Evolutionary conservation across 2,113 vertebrate species (phyloP), one percentile per base, ranked within the genome.

Genomic region (Lipotes vexillifer): DNA sequence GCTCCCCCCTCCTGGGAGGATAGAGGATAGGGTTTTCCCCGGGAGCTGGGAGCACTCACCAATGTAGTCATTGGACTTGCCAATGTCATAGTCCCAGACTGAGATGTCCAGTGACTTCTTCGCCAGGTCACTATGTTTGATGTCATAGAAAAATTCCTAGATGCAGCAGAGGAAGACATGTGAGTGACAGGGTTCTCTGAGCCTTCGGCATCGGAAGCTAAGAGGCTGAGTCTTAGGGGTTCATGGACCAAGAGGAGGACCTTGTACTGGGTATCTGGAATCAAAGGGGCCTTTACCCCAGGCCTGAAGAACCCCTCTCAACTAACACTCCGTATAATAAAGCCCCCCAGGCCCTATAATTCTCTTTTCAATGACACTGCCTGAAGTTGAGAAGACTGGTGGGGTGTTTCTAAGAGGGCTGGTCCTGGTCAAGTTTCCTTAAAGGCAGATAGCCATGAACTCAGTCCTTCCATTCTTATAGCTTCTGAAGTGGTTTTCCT

Each of bases 21-120:
- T 0, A 1, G 25, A 9, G 5, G 15, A 14, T 8, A 2, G 27
- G 8, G 0, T 17, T 15, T 27, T 36, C 27, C 27, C 38, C 0
- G 25, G 61, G 33, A 55, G 63, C 5, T 0, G 14, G 90, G 57
- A 7, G 5, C 17, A 95, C 99, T 99, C 97, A 99, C 99, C 99
- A 0, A 99, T 99, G 94, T 99, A 99, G 93, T 99, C 99, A 0
- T 99, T 99, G 5, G 99, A 99, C 95, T 99, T 99, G 6, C 99
- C 99, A 0, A 99, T 99, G 96, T 99, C 99, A 0, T 99, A 99
- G 98, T 99, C 99, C 99, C 99, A 99, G 96, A 99, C 99, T 0
- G 99, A 99, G 97, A 99, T 98, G 85, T 99, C 99, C 98, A 99
- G 99, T 0, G 98, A 99, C 97, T 99, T 99, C 99, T 99, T 99